Percentiles rank a stretch among this genome's conserved stretches.
These are phyloP conservation scores for Suncus etruscus DNA, from an alignment of 2,113 vertebrate genomes.

Conservation along the genomic window DNA sequence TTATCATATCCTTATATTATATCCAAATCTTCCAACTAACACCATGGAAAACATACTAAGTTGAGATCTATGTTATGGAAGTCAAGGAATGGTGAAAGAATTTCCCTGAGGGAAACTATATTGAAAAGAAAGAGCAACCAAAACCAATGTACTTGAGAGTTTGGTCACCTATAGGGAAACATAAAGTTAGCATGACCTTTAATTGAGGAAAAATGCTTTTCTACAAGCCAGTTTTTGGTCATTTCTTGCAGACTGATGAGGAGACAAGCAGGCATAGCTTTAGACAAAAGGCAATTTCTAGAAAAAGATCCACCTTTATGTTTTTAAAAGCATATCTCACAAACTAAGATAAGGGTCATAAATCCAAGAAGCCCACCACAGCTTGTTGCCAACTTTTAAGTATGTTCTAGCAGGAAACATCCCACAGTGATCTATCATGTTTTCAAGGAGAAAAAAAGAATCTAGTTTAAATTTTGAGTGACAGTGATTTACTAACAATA, in stretches of 20 bases:
- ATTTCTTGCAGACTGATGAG: not conserved
- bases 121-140: not conserved
- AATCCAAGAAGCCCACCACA: not conserved
- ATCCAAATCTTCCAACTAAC: not conserved
- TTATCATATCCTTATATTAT: not conserved
- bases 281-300: not conserved
- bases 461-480: not conserved
- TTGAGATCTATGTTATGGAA: not conserved
- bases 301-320: too few relatives aligned
- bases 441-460: not conserved
- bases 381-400: not conserved
- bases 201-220: not conserved
- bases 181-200: not conserved
- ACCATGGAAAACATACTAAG: not conserved
- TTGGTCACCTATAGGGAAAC: not conserved
- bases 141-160: not conserved
- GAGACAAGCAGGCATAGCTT: not conserved
- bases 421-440: not conserved
- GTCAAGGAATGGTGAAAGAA: not conserved
- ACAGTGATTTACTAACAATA: not conserved
- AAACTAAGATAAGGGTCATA: not conserved
- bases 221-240: too few relatives aligned
- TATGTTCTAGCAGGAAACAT: not conserved
- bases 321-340: too few relatives aligned
- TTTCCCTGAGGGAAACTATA: not conserved